These are phyloP conservation scores for Ligdia adustata DNA, from an alignment of 2,888 invertebrate genomes.

Conservation along the genomic window DNA sequence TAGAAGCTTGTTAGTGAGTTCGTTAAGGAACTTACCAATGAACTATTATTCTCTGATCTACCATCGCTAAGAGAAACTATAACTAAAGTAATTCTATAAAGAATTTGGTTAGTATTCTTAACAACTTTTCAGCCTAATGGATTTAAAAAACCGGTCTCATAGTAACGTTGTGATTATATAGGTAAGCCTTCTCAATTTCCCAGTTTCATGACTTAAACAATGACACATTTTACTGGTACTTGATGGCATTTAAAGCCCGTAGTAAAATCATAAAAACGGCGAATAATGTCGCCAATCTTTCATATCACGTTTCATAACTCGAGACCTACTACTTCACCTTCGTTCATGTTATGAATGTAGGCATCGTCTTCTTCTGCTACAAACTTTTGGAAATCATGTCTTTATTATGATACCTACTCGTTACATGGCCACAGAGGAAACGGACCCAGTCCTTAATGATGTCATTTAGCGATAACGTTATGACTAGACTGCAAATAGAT, in stretches of 20 bases:
- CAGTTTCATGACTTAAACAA: no score
- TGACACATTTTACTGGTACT: no score
- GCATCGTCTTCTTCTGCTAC: constrained; percentile 34
- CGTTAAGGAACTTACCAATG: no score
- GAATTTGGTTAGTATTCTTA: no score
- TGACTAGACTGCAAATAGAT: constrained; percentile 51
- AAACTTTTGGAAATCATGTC: constrained; percentile 48
- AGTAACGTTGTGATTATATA: no score
- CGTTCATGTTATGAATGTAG: constrained; percentile 34
- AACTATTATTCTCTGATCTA: no score
- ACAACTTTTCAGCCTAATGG: no score
- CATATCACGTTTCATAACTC: constrained; percentile 22
- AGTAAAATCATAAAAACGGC: constrained; percentile 33
- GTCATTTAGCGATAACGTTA: constrained; percentile 57
- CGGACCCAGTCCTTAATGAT: constrained; percentile 50
- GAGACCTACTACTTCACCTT: constrained; percentile 22
- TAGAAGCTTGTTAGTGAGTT: no score
- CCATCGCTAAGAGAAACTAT: no score
- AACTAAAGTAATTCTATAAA: no score
- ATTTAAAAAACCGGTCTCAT: no score
- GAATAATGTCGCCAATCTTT: constrained; percentile 35
- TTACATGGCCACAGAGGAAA: constrained; percentile 49
- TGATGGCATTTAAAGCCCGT: constrained; percentile 4
- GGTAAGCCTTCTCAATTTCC: no score
- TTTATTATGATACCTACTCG: constrained; percentile 51